Evolutionary conservation across 2,113 vertebrate species (phyloP).

Genomic region (Colaptes auratus): DNA sequence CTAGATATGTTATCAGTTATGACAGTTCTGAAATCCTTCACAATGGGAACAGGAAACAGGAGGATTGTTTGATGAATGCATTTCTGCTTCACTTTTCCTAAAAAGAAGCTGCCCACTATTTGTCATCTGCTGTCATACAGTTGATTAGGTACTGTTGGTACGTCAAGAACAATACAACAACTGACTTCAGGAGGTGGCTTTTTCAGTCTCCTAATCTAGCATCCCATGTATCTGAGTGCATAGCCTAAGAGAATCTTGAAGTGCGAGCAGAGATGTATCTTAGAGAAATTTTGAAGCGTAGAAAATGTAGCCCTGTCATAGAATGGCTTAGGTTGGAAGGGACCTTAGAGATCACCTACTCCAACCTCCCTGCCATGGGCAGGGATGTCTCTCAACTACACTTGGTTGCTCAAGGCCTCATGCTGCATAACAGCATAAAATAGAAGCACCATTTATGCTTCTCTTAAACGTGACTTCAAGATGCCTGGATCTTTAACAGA

Average conservation of each 20-base stretch:
- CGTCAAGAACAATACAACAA: neutral
- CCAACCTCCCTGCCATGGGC: too few relatives aligned
- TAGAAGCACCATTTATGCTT: neutral
- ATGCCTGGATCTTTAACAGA: neutral
- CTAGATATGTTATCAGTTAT: constrained; percentile 22
- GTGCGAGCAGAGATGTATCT: neutral
- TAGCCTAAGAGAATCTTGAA: neutral
- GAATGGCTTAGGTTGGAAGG: too few relatives aligned
- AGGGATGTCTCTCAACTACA: too few relatives aligned
- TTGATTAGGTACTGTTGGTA: neutral
- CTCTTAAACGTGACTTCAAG: neutral
- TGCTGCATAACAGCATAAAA: neutral
- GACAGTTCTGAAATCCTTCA: constrained; percentile 45
- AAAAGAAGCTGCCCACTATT: constrained; percentile 1
- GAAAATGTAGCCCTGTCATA: neutral
- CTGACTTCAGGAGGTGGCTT: neutral
- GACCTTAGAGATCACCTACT: too few relatives aligned
- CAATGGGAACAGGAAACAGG: constrained; percentile 52
- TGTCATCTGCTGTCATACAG: neutral
- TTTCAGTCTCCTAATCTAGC: neutral
- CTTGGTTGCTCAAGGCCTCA: neutral
- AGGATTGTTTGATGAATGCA: constrained; percentile 15
- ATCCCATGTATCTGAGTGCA: neutral
- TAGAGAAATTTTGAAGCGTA: neutral
- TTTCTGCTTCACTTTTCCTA: constrained; percentile 39